A percentile compares a stretch with the other conserved stretches of the same genome.
phyloP scores from a whole-genome alignment of 1,140 invertebrate species.

The Notospermus geniculatus region DNA sequence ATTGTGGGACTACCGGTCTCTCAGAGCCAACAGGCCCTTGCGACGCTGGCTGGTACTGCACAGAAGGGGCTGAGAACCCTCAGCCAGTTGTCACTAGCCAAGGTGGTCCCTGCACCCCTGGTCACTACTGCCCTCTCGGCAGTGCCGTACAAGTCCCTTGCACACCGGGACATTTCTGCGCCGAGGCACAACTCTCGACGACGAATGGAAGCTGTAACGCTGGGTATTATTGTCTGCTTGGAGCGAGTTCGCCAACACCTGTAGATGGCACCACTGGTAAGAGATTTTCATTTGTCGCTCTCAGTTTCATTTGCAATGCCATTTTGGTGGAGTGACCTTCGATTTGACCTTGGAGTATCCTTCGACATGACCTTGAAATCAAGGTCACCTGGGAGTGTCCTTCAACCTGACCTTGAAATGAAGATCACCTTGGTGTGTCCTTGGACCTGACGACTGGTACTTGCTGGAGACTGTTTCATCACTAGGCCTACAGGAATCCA shows the following conservation, averaged over 20 bases:
- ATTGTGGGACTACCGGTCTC: conserved; percentile 42
- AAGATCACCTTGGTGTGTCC: too few species aligned
- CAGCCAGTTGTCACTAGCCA: conserved; percentile 27
- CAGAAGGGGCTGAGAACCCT: conserved; percentile 24
- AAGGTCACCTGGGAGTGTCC: too few species aligned
- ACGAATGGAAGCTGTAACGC: conserved; percentile 23
- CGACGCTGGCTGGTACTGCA: conserved; percentile 48
- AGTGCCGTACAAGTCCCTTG: conserved; percentile 37
- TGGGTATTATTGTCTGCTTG: conserved; percentile 22
- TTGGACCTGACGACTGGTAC: too few species aligned
- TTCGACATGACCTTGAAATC: too few species aligned
- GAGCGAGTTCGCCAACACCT: conserved; percentile 14
- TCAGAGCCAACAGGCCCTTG: conserved; percentile 37
- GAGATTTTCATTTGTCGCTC: too few species aligned
- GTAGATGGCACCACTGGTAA: conserved; percentile 27
- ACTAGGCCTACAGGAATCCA: too few species aligned
- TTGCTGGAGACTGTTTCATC: too few species aligned
- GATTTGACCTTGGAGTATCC: too few species aligned
- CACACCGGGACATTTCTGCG: conserved; percentile 45
- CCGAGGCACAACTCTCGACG: conserved; percentile 27
- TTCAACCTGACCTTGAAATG: too few species aligned
- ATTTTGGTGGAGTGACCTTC: too few species aligned
- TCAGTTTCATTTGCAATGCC: too few species aligned
- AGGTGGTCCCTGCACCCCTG: conserved; percentile 40
- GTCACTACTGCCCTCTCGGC: conserved; percentile 47